phyloP scores from a whole-genome alignment of 1,140 invertebrate species.

The Pogonomyrmex barbatus region DNA sequence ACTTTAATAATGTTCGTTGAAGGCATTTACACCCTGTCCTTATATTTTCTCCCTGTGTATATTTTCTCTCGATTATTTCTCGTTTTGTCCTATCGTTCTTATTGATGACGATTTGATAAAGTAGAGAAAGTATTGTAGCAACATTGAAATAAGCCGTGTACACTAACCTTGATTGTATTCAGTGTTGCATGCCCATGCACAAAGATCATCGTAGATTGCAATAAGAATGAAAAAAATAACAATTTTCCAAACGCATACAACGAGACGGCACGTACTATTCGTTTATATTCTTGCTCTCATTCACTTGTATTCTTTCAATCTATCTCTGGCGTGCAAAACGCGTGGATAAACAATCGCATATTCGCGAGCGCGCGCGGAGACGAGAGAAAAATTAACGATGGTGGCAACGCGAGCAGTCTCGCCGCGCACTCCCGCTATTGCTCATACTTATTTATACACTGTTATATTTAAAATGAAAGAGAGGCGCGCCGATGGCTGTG shows the following conservation, averaged over 20 bases:
- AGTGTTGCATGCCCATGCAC: slow-evolving; percentile 75
- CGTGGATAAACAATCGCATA: slow-evolving; percentile 56
- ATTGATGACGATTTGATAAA: too few species aligned
- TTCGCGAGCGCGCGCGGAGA: background rate
- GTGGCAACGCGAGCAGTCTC: slow-evolving; percentile 71
- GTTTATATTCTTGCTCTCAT: background rate
- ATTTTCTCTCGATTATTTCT: too few species aligned
- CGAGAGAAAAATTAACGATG: slow-evolving; percentile 70
- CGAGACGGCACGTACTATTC: slow-evolving; percentile 14
- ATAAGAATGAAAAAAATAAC: slow-evolving; percentile 69
- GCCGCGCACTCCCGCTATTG: slow-evolving; percentile 85
- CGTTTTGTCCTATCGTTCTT: too few species aligned
- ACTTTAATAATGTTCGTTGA: too few species aligned
- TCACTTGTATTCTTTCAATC: too few species aligned
- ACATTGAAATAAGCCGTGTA: background rate
- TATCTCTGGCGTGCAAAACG: background rate
- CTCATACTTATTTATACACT: slow-evolving; percentile 87
- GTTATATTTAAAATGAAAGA: slow-evolving; percentile 87
- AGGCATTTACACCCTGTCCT: too few species aligned
- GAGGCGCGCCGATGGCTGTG: slow-evolving; percentile 69
- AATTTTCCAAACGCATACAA: slow-evolving; percentile 65
- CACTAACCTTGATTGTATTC: slow-evolving; percentile 80
- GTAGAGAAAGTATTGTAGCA: too few species aligned
- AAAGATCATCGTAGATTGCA: slow-evolving; percentile 72
- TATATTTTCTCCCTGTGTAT: too few species aligned